Percentiles rank a stretch among this genome's conserved stretches.
phyloP scores from a whole-genome alignment of 2,113 vertebrate genomes.

The Cettia cetti region DNA sequence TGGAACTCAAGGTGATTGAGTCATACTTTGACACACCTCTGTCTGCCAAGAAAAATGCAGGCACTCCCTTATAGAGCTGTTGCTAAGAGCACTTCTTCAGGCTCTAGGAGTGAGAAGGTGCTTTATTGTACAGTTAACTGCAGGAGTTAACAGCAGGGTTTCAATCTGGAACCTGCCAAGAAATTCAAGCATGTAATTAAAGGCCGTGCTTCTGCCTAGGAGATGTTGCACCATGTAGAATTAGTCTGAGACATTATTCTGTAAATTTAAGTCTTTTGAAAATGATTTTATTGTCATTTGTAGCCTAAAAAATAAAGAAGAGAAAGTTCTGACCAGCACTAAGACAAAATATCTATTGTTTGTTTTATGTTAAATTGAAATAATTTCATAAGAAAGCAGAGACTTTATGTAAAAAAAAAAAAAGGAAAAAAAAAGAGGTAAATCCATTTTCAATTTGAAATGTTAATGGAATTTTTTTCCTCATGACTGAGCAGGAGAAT shows the following conservation, averaged over 20 bases:
- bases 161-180: slow-evolving; percentile 27
- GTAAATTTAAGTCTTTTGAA: neutral
- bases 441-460: neutral
- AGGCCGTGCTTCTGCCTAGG: neutral
- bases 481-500: neutral
- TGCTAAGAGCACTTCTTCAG: slow-evolving; percentile 44
- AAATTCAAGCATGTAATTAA: slow-evolving; percentile 22
- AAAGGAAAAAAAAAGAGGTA: neutral
- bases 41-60: slow-evolving; percentile 62
- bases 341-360: neutral
- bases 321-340: neutral
- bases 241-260: neutral
- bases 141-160: slow-evolving; percentile 50
- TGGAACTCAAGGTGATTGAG: slow-evolving; percentile 28
- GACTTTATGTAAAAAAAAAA: neutral
- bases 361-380: neutral
- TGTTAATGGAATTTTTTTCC: neutral
- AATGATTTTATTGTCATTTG: neutral
- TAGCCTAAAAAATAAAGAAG: neutral
- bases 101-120: slow-evolving; percentile 24
- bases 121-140: slow-evolving; percentile 22
- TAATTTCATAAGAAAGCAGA: neutral
- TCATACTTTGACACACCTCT: slow-evolving; percentile 56
- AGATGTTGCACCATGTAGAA: neutral
- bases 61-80: slow-evolving; percentile 11